Percentiles rank a stretch among this genome's conserved stretches.
These are phyloP conservation scores for Heliothis virescens DNA, from an alignment of 1,140 invertebrate species.

Conservation along the genomic window DNA sequence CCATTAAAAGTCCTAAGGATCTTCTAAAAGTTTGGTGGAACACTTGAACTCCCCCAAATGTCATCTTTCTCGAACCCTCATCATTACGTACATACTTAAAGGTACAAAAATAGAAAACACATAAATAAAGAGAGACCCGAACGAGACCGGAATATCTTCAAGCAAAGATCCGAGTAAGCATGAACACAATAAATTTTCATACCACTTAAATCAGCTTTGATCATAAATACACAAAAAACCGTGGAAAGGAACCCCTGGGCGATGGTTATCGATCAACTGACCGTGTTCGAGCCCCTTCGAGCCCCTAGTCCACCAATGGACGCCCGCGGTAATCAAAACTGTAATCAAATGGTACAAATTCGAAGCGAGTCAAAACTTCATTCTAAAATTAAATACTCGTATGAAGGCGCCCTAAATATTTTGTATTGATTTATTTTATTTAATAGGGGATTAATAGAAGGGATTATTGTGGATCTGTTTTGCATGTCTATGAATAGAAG, in stretches of 20 bases:
- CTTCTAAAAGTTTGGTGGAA: background rate
- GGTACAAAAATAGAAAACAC: conserved; percentile 25
- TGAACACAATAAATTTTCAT: conserved; percentile 48
- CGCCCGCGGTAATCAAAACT: conserved; percentile 78
- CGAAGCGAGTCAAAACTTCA: conserved; percentile 73
- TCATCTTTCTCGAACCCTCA: conserved; percentile 7
- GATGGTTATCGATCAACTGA: conserved; percentile 77
- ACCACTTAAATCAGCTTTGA: conserved; percentile 45
- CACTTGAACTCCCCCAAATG: conserved; percentile 16
- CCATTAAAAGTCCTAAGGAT: no score
- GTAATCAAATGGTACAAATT: conserved; percentile 79
- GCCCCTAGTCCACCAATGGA: conserved; percentile 60
- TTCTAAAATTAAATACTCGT: conserved; percentile 75
- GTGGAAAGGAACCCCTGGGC: conserved; percentile 54
- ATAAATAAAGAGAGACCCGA: conserved; percentile 28
- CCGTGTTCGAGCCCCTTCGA: conserved; percentile 61
- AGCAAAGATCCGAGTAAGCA: conserved; percentile 38
- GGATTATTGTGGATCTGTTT: conserved; percentile 41
- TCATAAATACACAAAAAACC: conserved; percentile 50
- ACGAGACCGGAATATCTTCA: conserved; percentile 45
- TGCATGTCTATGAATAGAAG: conserved; percentile 24
- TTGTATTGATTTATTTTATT: conserved; percentile 63
- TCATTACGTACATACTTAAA: conserved; percentile 10
- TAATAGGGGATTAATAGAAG: conserved; percentile 56
- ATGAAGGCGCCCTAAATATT: conserved; percentile 50